A percentile compares a stretch with the other conserved stretches of the same genome.
Conservation (phyloP, 2,113 vertebrate genomes). For the Gnathonemus echidnorhynchus region DNA sequence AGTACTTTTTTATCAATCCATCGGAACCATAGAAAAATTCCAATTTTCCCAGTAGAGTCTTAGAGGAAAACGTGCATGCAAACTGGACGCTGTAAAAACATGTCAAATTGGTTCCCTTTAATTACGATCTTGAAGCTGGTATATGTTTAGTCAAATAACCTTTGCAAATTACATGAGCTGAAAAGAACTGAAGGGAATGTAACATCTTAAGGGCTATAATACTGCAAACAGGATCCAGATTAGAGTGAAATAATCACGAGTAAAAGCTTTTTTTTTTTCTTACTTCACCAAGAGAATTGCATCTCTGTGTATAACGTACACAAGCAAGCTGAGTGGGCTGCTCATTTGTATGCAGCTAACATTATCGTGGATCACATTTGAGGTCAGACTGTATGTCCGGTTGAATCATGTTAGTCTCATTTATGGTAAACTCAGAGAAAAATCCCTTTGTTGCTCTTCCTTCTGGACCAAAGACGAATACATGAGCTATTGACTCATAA, state of each 20-base stretch:
- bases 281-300: background rate
- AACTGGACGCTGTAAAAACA: background rate
- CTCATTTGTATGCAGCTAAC: constrained; percentile 58
- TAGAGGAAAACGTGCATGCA: background rate
- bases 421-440: constrained; percentile 58
- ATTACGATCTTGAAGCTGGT: background rate
- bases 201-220: background rate
- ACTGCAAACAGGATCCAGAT: background rate
- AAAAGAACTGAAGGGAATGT: background rate
- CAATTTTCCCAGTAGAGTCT: background rate
- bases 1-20: background rate
- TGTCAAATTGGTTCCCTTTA: background rate
- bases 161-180: background rate
- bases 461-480: constrained; percentile 38
- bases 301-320: constrained; percentile 27
- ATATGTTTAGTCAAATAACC: background rate
- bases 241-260: background rate
- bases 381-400: constrained; percentile 44
- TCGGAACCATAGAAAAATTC: background rate
- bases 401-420: constrained; percentile 55
- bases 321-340: constrained; percentile 29
- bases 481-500: constrained; percentile 57
- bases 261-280: background rate
- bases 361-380: constrained; percentile 55
- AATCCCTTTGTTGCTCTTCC: constrained; percentile 58